These are phyloP conservation scores for Zaprionus obscuricornis DNA, from an alignment of 2,888 invertebrate genomes.

Conservation along the genomic window DNA sequence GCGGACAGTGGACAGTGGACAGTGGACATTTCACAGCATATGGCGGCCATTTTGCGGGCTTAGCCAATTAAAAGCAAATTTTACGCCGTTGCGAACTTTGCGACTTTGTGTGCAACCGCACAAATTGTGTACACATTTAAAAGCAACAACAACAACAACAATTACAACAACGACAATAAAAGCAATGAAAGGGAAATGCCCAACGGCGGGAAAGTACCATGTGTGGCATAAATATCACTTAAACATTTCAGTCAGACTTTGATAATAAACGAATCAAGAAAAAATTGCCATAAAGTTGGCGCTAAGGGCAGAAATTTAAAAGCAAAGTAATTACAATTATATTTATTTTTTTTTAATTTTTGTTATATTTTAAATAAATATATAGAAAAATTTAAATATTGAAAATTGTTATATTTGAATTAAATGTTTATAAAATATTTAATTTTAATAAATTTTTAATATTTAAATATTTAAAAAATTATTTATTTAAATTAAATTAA, in stretches of 20 bases:
- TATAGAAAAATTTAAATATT: no score
- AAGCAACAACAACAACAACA: slow-evolving; percentile 24
- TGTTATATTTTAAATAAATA: no score
- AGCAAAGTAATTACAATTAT: no score
- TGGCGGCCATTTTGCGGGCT: slow-evolving; percentile 41
- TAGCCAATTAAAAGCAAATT: slow-evolving; percentile 72
- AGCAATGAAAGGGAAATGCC: slow-evolving; percentile 21
- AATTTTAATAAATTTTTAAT: no score
- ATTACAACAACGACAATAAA: slow-evolving; percentile 16
- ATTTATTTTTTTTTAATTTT: no score
- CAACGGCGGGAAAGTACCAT: slow-evolving; percentile 25
- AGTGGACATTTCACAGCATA: slow-evolving; percentile 13
- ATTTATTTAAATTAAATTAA: no score
- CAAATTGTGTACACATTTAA: slow-evolving; percentile 51
- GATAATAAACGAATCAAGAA: no score
- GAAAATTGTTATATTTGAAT: no score
- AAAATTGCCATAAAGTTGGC: no score
- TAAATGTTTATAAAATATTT: no score
- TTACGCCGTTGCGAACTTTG: slow-evolving; percentile 40
- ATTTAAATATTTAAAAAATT: no score
- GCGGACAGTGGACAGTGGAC: slow-evolving; percentile 18
- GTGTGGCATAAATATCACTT: slow-evolving; percentile 39
- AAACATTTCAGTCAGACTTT: slow-evolving; percentile 36
- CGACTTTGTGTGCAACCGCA: slow-evolving; percentile 30
- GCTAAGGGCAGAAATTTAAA: no score